These are phyloP conservation scores for Gallinago undulata DNA, from an alignment of 2,113 vertebrate species.

Conservation along the genomic window DNA sequence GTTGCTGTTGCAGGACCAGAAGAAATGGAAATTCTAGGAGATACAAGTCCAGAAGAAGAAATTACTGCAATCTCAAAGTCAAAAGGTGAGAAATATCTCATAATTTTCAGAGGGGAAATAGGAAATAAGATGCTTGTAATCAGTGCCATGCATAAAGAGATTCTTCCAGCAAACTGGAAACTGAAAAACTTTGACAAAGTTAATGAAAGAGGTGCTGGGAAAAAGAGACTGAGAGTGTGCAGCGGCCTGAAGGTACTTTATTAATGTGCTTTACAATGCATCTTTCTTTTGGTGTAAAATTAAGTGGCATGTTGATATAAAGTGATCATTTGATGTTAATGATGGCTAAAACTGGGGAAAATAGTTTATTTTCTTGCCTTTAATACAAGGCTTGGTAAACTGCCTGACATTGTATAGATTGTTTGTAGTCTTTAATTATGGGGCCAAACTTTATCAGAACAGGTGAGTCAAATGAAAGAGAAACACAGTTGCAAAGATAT, in stretches of 20 bases:
- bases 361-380: neutral
- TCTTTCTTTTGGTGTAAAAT: neutral
- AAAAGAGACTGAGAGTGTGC: neutral
- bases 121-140: neutral
- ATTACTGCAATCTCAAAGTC: neutral
- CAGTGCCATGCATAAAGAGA: rapidly evolving
- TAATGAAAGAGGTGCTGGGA: neutral
- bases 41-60: neutral
- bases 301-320: neutral
- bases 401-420: neutral
- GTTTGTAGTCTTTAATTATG: neutral
- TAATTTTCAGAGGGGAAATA: neutral
- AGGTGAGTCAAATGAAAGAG: neutral
- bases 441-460: neutral
- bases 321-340: neutral
- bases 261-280: rapidly evolving
- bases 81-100: neutral
- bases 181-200: neutral
- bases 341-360: neutral
- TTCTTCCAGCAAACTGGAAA: no score
- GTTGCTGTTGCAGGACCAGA: slow-evolving; percentile 20
- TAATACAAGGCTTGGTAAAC: neutral
- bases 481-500: neutral
- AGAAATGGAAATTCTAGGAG: slow-evolving; percentile 15
- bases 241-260: neutral